phyloP scores from a whole-genome alignment of 2,797 vertebrate genomes.

The Acomys russatus region DNA sequence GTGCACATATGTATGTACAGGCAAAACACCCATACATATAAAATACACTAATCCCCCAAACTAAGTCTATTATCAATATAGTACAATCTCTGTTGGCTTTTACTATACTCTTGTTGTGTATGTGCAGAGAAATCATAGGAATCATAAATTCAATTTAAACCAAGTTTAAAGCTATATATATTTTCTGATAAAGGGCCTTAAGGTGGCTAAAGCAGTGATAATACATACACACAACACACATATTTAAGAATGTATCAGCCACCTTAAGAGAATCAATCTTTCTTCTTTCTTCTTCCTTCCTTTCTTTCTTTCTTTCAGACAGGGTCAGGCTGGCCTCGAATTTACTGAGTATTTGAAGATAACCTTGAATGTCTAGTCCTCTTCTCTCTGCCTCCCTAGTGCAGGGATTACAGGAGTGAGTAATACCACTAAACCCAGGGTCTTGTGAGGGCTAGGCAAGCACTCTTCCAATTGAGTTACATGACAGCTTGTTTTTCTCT shows the following conservation, averaged over 20 bases:
- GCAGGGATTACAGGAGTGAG: slow-evolving; percentile 96
- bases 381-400: not conserved
- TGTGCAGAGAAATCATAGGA: not conserved
- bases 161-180: too few species aligned
- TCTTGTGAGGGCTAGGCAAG: not conserved
- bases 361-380: not conserved
- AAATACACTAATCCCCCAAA: slow-evolving; percentile 91
- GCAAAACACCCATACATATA: not conserved
- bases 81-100: slow-evolving; percentile 95
- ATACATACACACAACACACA: too few species aligned
- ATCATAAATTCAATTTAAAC: too few species aligned
- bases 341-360: not conserved
- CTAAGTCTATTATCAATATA: slow-evolving; percentile 93
- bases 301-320: too few species aligned
- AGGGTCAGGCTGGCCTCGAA: not conserved
- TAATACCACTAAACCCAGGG: slow-evolving; percentile 57
- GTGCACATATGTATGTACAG: not conserved
- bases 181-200: too few species aligned
- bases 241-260: too few species aligned
- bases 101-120: slow-evolving; percentile 93
- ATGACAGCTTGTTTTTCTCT: slow-evolving; percentile 97
- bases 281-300: too few species aligned
- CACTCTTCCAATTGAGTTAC: not conserved
- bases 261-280: too few species aligned
- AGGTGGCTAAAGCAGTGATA: too few species aligned